Base-by-base conservation (phyloP, 2,113 vertebrate genomes). In the Ammodytes marinus region DNA sequence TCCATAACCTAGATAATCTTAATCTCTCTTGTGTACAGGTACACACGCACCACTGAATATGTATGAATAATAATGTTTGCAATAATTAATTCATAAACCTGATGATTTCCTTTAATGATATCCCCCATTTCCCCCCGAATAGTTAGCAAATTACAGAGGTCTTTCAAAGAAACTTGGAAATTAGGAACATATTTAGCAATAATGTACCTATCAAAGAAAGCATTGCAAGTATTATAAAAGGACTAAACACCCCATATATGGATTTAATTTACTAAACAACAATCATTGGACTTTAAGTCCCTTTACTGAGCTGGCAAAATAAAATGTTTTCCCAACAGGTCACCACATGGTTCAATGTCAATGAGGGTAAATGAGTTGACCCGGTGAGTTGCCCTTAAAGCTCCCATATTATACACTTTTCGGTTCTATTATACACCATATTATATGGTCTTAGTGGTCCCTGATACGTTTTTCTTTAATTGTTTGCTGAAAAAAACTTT, bases 321-420 rank as follows among this genome's bases (percentile, higher is more conserved):
- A 70, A 37, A 27, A 37, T 69, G 43, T 75, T 40, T 7, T 66
- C 35, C n/a, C 10, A 61, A 75, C 15, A 66, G 43, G 43, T 58
- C 54, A 69, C 27, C 57, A 47, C 46, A 67, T 40, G 37, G 39
- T 67, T 67, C 14, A 60, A 53, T 7, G 13, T 40, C 42, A 27
- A 13, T 81, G 35, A 66, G 8, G 53, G 8, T 35, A 77, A 61
- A 77, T 45, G 1, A 73, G 58, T 47, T 13, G 67, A 7, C 72
- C 46, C 10, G 17, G 45, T 67, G 35, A 79, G 68, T 40, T 6
- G 50, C 15, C 49, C 39, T 43, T 14, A n/a, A n/a, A n/a, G n/a
- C n/a, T n/a, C n/a, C n/a, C n/a, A n/a, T n/a, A n/a, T n/a, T n/a
- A n/a, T n/a, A n/a, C n/a, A n/a, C n/a, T n/a, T n/a, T n/a, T n/a